These are phyloP conservation scores for Anseranas semipalmata DNA, from an alignment of 2,113 vertebrate species.

Conservation along the genomic window DNA sequence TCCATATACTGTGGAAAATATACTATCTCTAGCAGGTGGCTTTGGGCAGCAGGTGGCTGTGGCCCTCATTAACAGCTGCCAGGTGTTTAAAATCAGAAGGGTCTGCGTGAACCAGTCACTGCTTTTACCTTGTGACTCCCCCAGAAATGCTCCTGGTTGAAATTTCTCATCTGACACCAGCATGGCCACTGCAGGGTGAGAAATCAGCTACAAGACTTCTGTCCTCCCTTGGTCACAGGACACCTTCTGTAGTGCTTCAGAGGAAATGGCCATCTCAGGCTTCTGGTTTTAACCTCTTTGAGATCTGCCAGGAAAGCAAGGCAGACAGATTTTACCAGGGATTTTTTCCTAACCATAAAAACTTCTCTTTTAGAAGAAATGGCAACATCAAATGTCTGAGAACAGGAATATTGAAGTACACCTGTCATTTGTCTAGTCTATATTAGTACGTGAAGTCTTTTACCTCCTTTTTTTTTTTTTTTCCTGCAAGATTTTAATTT, in stretches of 20 bases:
- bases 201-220: background rate
- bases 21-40: background rate
- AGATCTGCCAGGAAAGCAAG: background rate
- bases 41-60: background rate
- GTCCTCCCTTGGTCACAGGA: background rate
- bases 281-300: background rate
- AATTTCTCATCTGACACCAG: background rate
- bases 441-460: background rate
- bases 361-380: background rate
- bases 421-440: background rate
- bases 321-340: background rate
- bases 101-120: background rate
- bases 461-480: background rate
- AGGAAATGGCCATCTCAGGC: background rate
- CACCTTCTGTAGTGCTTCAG: background rate
- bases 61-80: background rate
- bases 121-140: fast-evolving
- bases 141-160: background rate
- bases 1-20: background rate
- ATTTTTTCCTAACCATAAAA: background rate
- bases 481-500: background rate
- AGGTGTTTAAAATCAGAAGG: background rate
- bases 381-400: background rate
- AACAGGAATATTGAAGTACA: background rate
- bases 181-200: background rate